Evolutionary conservation across 2,797 vertebrate species (phyloP), one percentile per base, ranked within the genome.

Genomic region (Peromyscus melanophrys): DNA sequence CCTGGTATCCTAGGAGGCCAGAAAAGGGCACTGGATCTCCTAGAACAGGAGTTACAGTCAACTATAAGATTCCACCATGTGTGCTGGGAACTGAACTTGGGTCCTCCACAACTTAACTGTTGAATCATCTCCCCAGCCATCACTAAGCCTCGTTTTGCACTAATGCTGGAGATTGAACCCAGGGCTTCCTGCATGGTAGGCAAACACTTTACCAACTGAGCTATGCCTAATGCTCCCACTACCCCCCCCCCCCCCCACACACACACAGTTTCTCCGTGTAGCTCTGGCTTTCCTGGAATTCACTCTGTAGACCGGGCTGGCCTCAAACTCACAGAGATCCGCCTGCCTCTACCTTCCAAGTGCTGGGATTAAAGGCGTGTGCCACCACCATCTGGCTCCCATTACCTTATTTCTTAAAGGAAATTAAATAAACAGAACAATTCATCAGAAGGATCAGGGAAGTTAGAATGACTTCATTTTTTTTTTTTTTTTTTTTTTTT

Each of bases 381-480:
- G n/a, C 71, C 71, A 73, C 37, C 37, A 73, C 10, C 21, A 73
- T 12, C 71, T 40, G 10, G 5, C 37, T 40, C 27, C n/a, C 34
- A 31, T 37, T 92, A 77, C n/a, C 34, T 65, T 90, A 21, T 89
- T 95, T 93, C 49, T 89, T 93, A 89, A 82, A 92, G 6, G 14
- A 95, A 92, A 75, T 69, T 40, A 95, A 94, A 73, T n/a, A 55
- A 57, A 89, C 29, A 87, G 40, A 40, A 78, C 13, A 49, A 37
- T 21, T 21, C 43, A 34, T 80, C 3, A 87, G 77, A 76, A 84
- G 86, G 23, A 59, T n/a, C 82, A 77, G 37, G 84, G 57, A 96
- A 91, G 40, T 85, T 3, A 71, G 40, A 95, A 84, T 27, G 52
- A n/a, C n/a, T n/a, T n/a, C n/a, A n/a, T n/a, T n/a, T n/a, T n/a